Evolutionary conservation across 2,888 invertebrate species (phyloP).

Genomic region (Teinopalpus imperialis): DNA sequence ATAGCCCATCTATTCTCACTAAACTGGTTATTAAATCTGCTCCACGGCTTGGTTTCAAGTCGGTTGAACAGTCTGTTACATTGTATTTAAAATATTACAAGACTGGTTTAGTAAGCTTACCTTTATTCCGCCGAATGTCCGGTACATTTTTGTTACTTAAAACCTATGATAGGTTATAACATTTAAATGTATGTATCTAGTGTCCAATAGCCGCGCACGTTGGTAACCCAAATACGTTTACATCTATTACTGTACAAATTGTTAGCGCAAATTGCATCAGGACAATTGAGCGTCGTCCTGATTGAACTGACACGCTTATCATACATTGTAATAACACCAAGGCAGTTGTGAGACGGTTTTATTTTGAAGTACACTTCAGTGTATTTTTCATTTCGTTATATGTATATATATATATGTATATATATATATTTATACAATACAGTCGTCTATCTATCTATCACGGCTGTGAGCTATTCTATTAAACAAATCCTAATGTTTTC

Average conservation of each 20-base stretch:
- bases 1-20: not conserved
- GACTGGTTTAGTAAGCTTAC: not conserved
- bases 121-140: no score
- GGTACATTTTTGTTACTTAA: not conserved
- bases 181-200: not conserved
- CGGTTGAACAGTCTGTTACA: not conserved
- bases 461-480: no score
- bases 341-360: no score
- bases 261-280: not conserved
- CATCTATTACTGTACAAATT: not conserved
- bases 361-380: no score
- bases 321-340: no score
- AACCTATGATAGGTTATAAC: not conserved
- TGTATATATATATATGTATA: no score
- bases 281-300: slow-evolving; percentile 1
- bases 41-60: no score
- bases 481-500: no score
- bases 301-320: no score
- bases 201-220: not conserved
- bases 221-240: slow-evolving; percentile 4
- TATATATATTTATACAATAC: no score
- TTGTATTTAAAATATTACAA: not conserved
- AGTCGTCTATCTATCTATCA: no score
- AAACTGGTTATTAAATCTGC: slow-evolving; percentile 1
- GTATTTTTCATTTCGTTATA: no score